Base-by-base conservation (phyloP, 2,113 vertebrate species). In the Chlamydotis undulata region DNA sequence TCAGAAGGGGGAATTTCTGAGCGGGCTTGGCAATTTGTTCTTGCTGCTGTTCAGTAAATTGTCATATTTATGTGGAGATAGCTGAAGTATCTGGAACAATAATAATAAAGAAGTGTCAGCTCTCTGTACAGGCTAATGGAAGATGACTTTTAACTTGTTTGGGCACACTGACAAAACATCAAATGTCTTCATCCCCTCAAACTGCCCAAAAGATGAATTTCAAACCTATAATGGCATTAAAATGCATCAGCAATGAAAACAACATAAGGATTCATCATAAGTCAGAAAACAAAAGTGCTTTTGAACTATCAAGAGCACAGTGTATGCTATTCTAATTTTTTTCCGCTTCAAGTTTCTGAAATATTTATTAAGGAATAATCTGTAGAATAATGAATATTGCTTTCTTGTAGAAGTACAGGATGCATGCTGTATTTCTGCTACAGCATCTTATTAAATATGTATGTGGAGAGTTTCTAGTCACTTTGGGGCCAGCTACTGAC, bases 331-430 rank as follows among this genome's bases (percentile, higher is more conserved):
- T 95, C 65, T 93, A 82, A 88, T 89, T 84, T 91, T 96, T 89
- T 82, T 29, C 70, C 80, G 55, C 78, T 97, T 79, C 74, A 80
- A 52, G 89, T 95, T 98, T 97, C 93, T 98, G 94, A 98, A 98
- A 98, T 97, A 98, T 98, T 97, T 98, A 98, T 97, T 92, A 97
- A 85, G 94, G 76, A 97, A 98, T 97, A 97, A 96, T 97, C 96
- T 89, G 73, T 96, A 96, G 95, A 96, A 97, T 98, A 97, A 97
- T 97, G 97, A 97, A 96, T 97, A 98, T 97, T 96, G 95, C 96
- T 97, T 97, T 97, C 78, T 57, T 95, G 79, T 83, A 85, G 94
- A 94, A 90, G 89, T 93, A 71, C 87, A 80, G 93, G 96, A 93
- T 31, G 35, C 59, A 57, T 75, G 64, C 95, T 92, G 53, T 97